These are phyloP conservation scores for Conus betulinus DNA, from an alignment of 1,140 invertebrate species.

Conservation along the genomic window DNA sequence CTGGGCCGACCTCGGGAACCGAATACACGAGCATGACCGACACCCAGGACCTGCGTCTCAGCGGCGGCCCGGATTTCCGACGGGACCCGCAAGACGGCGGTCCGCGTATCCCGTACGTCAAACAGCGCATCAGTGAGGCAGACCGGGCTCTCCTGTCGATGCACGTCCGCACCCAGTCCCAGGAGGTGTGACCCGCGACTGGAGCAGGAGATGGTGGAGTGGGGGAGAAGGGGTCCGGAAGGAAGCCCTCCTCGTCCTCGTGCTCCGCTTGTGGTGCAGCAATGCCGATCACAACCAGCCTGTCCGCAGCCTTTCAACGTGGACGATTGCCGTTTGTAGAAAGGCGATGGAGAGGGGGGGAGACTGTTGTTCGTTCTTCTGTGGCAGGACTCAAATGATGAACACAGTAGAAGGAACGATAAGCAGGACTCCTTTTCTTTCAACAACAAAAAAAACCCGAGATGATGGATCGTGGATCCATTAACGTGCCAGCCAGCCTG, in stretches of 20 bases:
- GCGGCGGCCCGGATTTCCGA: background rate
- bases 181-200: background rate
- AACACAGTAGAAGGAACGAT: too few species aligned
- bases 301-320: background rate
- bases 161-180: conserved; percentile 32
- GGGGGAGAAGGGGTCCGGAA: background rate
- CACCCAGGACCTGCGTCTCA: conserved; percentile 41
- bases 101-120: conserved; percentile 36
- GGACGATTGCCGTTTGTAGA: too few species aligned
- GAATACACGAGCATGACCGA: conserved; percentile 48
- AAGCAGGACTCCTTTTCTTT: too few species aligned
- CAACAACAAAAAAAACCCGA: too few species aligned
- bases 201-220: background rate
- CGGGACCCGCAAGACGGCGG: background rate
- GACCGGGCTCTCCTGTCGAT: conserved; percentile 39
- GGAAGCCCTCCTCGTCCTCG: background rate
- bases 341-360: too few species aligned
- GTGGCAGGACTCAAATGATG: too few species aligned
- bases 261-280: background rate
- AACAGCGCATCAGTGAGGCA: conserved; percentile 37
- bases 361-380: too few species aligned
- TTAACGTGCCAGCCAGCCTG: too few species aligned
- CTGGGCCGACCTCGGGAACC: conserved; percentile 33
- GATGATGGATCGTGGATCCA: too few species aligned
- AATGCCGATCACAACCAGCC: background rate